Evolutionary conservation across 30 jellyfish, hydroid and myxozoan species (phyloP), one percentile per base, ranked within the genome.

Genomic region (Aurelia aurita complex sp. Pacific): DNA sequence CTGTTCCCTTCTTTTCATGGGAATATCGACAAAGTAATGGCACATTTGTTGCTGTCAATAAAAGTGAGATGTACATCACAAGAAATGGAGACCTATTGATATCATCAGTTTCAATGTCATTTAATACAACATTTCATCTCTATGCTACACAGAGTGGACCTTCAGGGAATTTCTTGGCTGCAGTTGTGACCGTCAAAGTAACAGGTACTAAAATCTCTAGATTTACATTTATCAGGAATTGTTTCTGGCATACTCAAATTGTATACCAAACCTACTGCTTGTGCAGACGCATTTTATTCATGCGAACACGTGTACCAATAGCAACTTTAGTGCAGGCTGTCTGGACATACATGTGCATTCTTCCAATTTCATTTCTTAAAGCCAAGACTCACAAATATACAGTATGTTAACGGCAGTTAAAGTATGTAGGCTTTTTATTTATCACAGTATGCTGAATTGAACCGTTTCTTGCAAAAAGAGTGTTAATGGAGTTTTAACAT

Each of bases 61-160:
- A 33, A n/a, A 66, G 69, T 34, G 69, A 43, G 16, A 65, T 83
- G 3, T 62, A 19, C 55, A 29, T 52, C n/a, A 68, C 85, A 18
- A 64, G 32, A 36, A 23, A 73, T 73, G 93, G 93, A 2, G 71
- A 77, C 51, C 87, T 84, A n/a, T 52, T 84, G 66, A 7, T 84
- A 8, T 77, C 93, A 15, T 73, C 87, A 17, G 71, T 84, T 17
- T 6, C 84, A 34, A 40, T 65, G 77, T 50, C 23, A 33, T 84
- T 69, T 32, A 73, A 63, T 38, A 19, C 93, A 2, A 77, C 36
- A 0, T 75, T 84, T n/a, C 53, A 38, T 18, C 76, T 84, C 42
- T 65, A 18, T 72, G 82, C 57, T 46, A 46, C 15, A 46, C 57
- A 46, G 57, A 46, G 15, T 46, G 57, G 57, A 46, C 15, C 57